phyloP scores from a whole-genome alignment of 2,797 vertebrate species.

The Parotocinclus haroldoi region DNA sequence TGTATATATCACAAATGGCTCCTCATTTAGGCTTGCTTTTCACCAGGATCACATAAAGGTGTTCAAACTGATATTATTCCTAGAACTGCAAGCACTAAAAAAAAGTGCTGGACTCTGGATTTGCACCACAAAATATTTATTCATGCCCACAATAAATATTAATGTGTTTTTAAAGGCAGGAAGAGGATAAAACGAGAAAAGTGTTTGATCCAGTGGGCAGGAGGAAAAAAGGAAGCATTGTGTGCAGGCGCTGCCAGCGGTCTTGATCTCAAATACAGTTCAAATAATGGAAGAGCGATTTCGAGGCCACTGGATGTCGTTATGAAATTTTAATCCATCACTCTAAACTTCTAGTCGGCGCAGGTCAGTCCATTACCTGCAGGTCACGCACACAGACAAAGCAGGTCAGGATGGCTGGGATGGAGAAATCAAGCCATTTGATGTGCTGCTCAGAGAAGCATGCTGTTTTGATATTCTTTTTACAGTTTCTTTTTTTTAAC shows the following conservation, averaged over 20 bases:
- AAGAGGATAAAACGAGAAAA: slow-evolving; percentile 30
- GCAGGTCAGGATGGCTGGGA: slow-evolving; percentile 21
- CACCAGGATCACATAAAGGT: slow-evolving; percentile 2
- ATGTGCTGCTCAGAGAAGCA: background rate
- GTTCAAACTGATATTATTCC: slow-evolving; percentile 42
- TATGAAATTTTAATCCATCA: slow-evolving; percentile 55
- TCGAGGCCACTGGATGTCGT: slow-evolving; percentile 28
- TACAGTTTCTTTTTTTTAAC: too few relatives aligned
- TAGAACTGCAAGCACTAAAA: too few relatives aligned
- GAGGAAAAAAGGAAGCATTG: slow-evolving; percentile 25
- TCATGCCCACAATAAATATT: slow-evolving; percentile 50
- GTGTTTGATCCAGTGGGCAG: slow-evolving; percentile 46
- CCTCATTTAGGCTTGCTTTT: too few relatives aligned
- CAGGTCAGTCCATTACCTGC: slow-evolving; percentile 38
- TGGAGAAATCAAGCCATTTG: slow-evolving; percentile 21
- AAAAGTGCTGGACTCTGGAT: slow-evolving; percentile 35
- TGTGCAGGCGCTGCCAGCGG: slow-evolving; percentile 28
- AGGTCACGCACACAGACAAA: slow-evolving; percentile 48
- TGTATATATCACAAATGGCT: too few relatives aligned
- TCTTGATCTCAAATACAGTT: slow-evolving; percentile 41
- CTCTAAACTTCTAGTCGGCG: slow-evolving; percentile 31
- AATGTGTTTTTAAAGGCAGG: slow-evolving; percentile 40
- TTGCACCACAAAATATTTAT: slow-evolving; percentile 45
- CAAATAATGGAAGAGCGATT: slow-evolving; percentile 43
- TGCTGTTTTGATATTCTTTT: slow-evolving; percentile 2